phyloP scores from a whole-genome alignment of 1,140 invertebrate genomes.

The Nylanderia fulva region DNA sequence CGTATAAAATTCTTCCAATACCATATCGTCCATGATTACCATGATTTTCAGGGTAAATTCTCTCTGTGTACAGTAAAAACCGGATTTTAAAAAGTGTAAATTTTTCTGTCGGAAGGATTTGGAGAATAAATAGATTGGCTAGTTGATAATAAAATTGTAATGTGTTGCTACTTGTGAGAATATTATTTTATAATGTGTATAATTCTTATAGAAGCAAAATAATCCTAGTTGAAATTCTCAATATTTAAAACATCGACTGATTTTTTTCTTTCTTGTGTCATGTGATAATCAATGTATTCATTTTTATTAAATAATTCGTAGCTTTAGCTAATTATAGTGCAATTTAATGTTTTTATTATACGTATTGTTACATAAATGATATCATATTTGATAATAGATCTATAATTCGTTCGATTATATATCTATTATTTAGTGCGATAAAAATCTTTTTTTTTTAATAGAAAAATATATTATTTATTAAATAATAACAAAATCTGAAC shows the following conservation, averaged over 20 bases:
- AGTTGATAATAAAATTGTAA: not conserved
- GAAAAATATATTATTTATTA: not conserved
- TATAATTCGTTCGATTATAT: no score
- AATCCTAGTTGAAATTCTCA: not conserved
- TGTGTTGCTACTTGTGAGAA: no score
- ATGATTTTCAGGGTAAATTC: no score
- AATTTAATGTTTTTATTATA: not conserved
- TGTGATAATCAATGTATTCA: not conserved
- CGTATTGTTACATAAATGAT: not conserved
- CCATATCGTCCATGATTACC: no score
- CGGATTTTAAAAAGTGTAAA: not conserved
- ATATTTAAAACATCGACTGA: not conserved
- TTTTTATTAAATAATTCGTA: not conserved
- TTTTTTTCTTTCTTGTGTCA: not conserved
- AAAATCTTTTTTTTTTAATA: not conserved
- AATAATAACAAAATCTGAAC: no score
- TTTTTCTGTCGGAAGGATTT: not conserved
- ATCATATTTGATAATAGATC: no score
- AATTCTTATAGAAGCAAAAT: slow-evolving; percentile 3
- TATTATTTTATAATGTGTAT: not conserved
- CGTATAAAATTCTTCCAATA: no score
- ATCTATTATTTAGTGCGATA: not conserved
- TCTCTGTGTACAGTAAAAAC: not conserved
- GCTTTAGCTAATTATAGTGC: not conserved
- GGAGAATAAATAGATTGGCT: not conserved